Conservation (phyloP, 2,797 vertebrate species). For the Artibeus jamaicensis region DNA sequence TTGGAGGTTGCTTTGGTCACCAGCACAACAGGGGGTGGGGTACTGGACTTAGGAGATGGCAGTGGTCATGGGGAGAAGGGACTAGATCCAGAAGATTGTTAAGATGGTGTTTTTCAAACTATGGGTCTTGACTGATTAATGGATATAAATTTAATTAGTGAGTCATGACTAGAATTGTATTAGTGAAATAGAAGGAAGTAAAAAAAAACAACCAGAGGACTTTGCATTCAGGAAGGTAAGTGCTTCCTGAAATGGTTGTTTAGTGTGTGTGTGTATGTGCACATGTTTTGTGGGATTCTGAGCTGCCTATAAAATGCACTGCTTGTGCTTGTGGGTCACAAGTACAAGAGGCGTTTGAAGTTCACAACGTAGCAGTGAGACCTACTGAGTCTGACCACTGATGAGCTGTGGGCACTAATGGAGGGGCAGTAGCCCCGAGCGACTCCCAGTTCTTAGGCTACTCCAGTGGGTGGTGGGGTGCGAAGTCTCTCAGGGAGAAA, state of each 20-base stretch:
- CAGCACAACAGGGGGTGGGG: fast-evolving
- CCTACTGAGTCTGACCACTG: neutral
- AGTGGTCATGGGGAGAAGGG: neutral
- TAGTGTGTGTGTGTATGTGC: neutral
- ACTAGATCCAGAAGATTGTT: neutral
- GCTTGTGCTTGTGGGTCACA: neutral
- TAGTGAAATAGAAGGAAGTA: neutral
- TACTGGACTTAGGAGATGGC: neutral
- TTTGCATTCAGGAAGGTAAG: neutral
- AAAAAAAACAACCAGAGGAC: neutral
- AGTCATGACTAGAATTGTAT: neutral
- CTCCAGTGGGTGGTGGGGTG: neutral
- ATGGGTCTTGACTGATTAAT: neutral
- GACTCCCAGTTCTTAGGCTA: neutral
- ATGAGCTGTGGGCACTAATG: neutral
- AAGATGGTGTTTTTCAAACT: neutral
- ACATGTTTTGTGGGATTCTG: neutral
- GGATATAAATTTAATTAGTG: neutral
- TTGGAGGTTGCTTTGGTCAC: neutral
- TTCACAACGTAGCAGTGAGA: neutral
- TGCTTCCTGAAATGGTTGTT: neutral
- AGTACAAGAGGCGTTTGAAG: too few relatives aligned
- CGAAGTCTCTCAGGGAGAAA: neutral
- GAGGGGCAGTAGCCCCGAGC: neutral
- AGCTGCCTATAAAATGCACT: neutral